Conservation (phyloP, 1,140 invertebrate genomes). For the Drosophila fuyamai region DNA sequence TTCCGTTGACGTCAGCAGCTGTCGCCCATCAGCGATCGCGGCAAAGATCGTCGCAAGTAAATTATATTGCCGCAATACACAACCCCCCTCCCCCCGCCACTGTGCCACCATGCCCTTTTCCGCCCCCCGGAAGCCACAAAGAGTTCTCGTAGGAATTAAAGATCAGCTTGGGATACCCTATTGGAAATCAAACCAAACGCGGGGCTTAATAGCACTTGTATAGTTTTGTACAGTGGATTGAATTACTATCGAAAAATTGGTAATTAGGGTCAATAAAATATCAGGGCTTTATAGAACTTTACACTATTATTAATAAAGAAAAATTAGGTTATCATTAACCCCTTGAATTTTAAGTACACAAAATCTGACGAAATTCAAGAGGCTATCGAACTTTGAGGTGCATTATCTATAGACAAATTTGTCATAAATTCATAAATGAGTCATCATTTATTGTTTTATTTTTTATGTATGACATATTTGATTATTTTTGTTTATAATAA, state of each 20-base stretch:
- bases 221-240: neutral
- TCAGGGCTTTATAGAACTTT: too few species aligned
- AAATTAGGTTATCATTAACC: too few species aligned
- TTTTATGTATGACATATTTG: too few species aligned
- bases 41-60: conserved; percentile 69
- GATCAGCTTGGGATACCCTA: conserved; percentile 14
- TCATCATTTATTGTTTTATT: neutral
- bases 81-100: neutral
- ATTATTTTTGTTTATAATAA: neutral
- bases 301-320: too few species aligned
- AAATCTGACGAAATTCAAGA: too few species aligned
- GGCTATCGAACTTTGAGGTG: neutral
- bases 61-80: conserved; percentile 61
- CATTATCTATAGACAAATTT: neutral
- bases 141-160: conserved; percentile 19
- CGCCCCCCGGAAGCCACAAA: conserved; percentile 44
- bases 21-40: conserved; percentile 57
- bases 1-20: conserved; percentile 75
- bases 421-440: neutral
- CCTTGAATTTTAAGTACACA: too few species aligned
- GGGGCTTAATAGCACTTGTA: too few species aligned
- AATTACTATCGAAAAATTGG: neutral
- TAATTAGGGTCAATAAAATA: too few species aligned
- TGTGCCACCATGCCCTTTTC: conserved; percentile 1
- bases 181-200: too few species aligned